Percentiles rank a stretch among this genome's conserved stretches.
Conservation (phyloP, 2,113 vertebrate species). For the Trogon surrucura region DNA sequence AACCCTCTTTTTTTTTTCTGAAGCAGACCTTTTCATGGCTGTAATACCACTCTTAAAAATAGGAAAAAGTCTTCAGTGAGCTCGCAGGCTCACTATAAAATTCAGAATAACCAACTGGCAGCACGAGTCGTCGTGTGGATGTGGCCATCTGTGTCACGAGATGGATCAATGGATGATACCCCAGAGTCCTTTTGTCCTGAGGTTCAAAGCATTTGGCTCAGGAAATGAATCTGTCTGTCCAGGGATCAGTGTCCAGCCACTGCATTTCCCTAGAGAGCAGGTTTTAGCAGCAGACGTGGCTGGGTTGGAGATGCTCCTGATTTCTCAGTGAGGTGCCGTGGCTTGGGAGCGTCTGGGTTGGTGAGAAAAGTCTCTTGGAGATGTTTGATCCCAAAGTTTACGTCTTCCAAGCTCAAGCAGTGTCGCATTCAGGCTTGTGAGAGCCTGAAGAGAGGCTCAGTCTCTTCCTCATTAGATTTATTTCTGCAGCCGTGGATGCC, state of each 20-base stretch:
- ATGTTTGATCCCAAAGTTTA: accelerated
- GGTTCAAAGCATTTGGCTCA: neutral
- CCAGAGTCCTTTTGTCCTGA: neutral
- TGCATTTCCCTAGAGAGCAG: neutral
- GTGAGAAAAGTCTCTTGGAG: neutral
- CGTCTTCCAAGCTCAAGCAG: neutral
- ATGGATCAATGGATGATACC: neutral
- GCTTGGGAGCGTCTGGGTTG: neutral
- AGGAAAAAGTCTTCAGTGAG: neutral
- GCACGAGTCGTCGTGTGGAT: neutral
- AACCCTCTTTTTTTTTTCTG: neutral
- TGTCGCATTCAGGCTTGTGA: neutral
- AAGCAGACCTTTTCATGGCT: neutral
- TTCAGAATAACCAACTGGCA: accelerated
- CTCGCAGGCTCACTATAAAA: accelerated
- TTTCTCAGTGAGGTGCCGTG: neutral
- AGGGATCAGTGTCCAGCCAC: neutral
- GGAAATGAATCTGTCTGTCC: neutral
- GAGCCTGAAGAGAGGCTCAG: accelerated
- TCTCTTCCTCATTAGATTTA: accelerated
- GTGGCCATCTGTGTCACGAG: neutral
- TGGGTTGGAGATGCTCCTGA: neutral
- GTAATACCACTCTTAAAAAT: accelerated
- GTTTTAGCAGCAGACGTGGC: neutral
- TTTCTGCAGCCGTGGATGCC: accelerated